These are phyloP conservation scores for Caenorhabditis japonica DNA, from an alignment of 2,888 invertebrate genomes.

Conservation along the genomic window DNA sequence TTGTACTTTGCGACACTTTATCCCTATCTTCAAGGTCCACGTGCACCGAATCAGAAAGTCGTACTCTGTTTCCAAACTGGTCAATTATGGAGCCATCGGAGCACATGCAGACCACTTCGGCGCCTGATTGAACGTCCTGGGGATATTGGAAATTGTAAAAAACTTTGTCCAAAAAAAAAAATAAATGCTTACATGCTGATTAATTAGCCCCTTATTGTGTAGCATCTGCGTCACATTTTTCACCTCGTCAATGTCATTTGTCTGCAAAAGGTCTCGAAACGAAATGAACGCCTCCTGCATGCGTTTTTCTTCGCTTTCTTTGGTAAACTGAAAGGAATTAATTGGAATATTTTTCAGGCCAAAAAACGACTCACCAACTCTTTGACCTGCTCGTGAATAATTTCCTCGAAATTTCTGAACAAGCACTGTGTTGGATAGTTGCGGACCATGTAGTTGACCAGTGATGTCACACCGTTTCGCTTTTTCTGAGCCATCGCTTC, in stretches of 20 bases:
- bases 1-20: constrained; percentile 13
- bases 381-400: constrained; percentile 45
- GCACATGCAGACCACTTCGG: constrained; percentile 43
- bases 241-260: constrained; percentile 38
- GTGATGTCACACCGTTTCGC: constrained; percentile 49
- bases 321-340: constrained; percentile 23
- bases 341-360: constrained; percentile 1
- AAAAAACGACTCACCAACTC: constrained; percentile 19
- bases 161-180: not conserved
- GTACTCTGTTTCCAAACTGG: constrained; percentile 21
- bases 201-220: constrained; percentile 32
- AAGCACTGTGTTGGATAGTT: constrained; percentile 61
- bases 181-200: constrained; percentile 14
- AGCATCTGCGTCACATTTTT: constrained; percentile 11
- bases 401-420: constrained; percentile 48
- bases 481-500: constrained; percentile 61
- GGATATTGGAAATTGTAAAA: not conserved
- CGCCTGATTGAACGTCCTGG: constrained; percentile 35
- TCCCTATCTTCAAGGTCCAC: constrained; percentile 39
- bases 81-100: constrained; percentile 49
- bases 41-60: not conserved
- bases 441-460: constrained; percentile 63
- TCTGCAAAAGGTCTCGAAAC: constrained; percentile 34
- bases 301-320: constrained; percentile 37
- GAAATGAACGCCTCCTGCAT: constrained; percentile 40